phyloP scores from a whole-genome alignment of 1,140 invertebrate genomes.

The Stegodyphus dumicola region DNA sequence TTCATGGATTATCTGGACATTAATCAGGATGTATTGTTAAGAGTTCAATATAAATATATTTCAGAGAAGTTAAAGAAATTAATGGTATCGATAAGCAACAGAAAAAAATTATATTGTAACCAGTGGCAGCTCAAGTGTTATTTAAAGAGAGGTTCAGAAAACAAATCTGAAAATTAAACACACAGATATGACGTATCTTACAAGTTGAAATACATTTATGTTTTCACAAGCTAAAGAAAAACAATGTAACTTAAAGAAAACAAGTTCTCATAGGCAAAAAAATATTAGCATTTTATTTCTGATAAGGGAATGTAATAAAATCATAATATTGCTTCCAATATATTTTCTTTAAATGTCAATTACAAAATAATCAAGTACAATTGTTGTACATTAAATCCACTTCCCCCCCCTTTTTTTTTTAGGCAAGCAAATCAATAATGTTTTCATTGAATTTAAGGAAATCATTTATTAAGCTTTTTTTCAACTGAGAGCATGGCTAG shows the following conservation, averaged over 20 bases:
- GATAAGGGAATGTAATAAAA: neutral
- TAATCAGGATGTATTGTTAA: no score
- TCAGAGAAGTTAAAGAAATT: no score
- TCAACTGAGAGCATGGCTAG: neutral
- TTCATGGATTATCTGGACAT: no score
- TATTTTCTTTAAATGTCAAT: neutral
- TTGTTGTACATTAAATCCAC: neutral
- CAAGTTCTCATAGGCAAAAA: neutral
- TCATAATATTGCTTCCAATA: neutral
- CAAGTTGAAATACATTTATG: neutral
- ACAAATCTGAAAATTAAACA: no score
- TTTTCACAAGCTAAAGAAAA: neutral
- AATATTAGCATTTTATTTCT: neutral
- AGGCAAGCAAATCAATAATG: neutral
- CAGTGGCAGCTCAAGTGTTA: no score
- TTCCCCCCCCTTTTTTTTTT: neutral
- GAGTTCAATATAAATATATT: no score
- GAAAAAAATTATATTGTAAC: no score
- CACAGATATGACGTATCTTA: no score
- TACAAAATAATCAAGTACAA: neutral
- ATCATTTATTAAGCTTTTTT: conserved; percentile 4
- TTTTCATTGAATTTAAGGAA: conserved; percentile 4
- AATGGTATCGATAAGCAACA: no score
- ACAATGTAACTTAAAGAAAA: neutral
- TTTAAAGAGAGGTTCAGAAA: no score